Evolutionary conservation across 2,888 invertebrate species (phyloP).

Genomic region (Homarus gammarus): DNA sequence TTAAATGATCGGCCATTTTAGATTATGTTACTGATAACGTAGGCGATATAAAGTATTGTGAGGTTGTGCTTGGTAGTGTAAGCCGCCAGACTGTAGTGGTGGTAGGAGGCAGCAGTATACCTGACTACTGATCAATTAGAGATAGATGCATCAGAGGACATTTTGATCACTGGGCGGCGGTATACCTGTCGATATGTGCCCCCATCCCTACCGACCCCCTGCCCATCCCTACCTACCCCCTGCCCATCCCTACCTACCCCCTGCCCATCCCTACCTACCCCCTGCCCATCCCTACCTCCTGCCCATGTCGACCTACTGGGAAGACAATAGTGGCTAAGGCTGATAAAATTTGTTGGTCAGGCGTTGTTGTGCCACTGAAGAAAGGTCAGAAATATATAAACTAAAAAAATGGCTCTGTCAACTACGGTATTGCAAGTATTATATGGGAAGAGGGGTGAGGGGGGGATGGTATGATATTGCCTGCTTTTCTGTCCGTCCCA

Average conservation of each 20-base stretch:
- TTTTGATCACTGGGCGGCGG: not conserved
- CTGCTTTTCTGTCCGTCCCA: not conserved
- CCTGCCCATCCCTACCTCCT: not conserved
- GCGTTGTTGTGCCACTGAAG: too few relatives aligned
- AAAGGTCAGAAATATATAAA: too few relatives aligned
- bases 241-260: not conserved
- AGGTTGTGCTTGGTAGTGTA: too few relatives aligned
- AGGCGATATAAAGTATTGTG: too few relatives aligned
- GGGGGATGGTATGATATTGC: not conserved
- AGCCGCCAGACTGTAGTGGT: too few relatives aligned
- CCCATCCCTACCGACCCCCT: not conserved
- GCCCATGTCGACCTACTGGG: too few relatives aligned
- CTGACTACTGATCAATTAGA: not conserved
- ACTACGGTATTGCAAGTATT: too few relatives aligned
- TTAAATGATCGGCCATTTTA: too few relatives aligned
- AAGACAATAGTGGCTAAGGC: too few relatives aligned
- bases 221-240: not conserved
- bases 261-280: not conserved
- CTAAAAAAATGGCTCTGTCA: too few relatives aligned
- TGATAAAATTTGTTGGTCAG: too few relatives aligned
- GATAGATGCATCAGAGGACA: not conserved
- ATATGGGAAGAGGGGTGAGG: too few relatives aligned
- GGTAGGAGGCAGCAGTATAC: not conserved
- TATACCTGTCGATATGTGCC: not conserved
- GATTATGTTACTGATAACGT: not conserved